phyloP scores from a whole-genome alignment of 2,888 invertebrate genomes.

The Antheraea yamamai region DNA sequence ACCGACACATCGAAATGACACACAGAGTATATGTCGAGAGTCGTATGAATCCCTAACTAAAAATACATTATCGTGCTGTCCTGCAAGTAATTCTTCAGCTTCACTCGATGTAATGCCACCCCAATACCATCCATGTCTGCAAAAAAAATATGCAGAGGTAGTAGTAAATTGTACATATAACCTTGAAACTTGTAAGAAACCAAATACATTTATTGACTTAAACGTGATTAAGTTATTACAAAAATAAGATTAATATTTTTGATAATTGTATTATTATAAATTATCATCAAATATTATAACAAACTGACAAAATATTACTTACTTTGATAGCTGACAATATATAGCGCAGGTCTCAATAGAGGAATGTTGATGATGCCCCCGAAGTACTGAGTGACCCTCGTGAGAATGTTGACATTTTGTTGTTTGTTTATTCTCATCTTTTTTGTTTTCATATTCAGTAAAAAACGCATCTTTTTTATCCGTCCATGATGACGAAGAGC shows the following conservation, averaged over 20 bases:
- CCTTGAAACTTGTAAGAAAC: too few relatives aligned
- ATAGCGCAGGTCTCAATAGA: constrained; percentile 75
- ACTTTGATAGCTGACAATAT: constrained; percentile 77
- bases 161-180: not conserved
- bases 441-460: constrained; percentile 53
- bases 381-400: constrained; percentile 69
- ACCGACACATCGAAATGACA: constrained; percentile 87
- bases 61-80: constrained; percentile 88
- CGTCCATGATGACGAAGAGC: constrained; percentile 60
- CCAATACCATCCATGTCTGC: constrained; percentile 88
- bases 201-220: too few relatives aligned
- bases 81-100: constrained; percentile 85
- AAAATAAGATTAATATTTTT: too few relatives aligned
- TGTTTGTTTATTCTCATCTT: constrained; percentile 58
- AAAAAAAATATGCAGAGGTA: constrained; percentile 30
- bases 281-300: not conserved
- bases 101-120: constrained; percentile 87
- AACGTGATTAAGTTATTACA: too few relatives aligned
- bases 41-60: constrained; percentile 88
- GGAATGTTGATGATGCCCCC: constrained; percentile 73
- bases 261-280: too few relatives aligned
- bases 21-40: constrained; percentile 85
- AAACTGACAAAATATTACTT: constrained; percentile 32
- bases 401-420: constrained; percentile 67
- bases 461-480: constrained; percentile 49